Base-by-base conservation (phyloP, 2,113 vertebrate species). In the Hyperoodon ampullatus region DNA sequence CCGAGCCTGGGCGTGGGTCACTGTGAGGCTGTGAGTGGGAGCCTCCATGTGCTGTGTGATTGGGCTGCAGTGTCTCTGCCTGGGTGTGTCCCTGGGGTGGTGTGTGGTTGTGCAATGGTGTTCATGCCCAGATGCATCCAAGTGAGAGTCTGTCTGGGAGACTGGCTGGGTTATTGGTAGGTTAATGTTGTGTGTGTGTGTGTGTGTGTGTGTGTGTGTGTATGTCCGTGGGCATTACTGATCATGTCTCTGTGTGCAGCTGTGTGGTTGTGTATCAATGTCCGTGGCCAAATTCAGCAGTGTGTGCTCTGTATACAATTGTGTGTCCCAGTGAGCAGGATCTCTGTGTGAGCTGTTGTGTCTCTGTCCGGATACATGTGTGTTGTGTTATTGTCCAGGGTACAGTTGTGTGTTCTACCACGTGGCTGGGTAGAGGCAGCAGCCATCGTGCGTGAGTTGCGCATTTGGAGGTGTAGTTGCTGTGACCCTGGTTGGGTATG, bases 41-140 rank as follows among this genome's bases (percentile, higher is more conserved):
- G 50, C 26, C 6, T 70, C 23, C 1, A 3, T 3, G 13, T 6
- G 55, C 0, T 2, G 13, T 26, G 19, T 4, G 13, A n/a, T 0
- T 75, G 86, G 28, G 55, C 19, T 6, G 3, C 35, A 30, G 35
- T 16, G 35, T 72, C 4, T 87, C 85, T 58, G 84, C n/a, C 35
- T 28, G 66, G 35, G 24, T 42, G 50, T 71, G 84, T 21, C 47
- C 24, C 84, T 8, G 50, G 18, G 70, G 39, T n/a, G 55, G 58
- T n/a, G 21, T 60, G 26, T 75, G n/a, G 53, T 26, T 68, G 18
- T 44, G 47, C 5, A 6, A 5, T 70, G 44, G 63, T 50, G 63
- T 55, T 71, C 65, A 30, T 9, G 66, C 35, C 33, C 16, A 14
- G 33, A 42, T 5, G 50, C 6, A 39, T 28, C 85, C 66, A 26